Evolutionary conservation across 2,797 vertebrate genomes (phyloP), one percentile per base, ranked within the genome.

Genomic region (Typhlichthys eigenmanni): DNA sequence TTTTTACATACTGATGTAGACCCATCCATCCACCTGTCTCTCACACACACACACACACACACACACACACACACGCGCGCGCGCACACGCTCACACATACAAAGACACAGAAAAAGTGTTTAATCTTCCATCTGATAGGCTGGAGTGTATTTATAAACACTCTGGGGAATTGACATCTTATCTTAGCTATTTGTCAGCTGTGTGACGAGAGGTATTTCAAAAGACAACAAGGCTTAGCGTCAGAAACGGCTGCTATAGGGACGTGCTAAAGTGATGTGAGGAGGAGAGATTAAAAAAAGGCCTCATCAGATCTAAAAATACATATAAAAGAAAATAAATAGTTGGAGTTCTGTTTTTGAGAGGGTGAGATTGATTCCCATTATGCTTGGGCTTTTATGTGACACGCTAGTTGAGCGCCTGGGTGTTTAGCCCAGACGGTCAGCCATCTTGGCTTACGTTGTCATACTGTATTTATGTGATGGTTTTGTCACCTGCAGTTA

Each of bases 71-170:
- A 48, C 53, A 24, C 16, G 16, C 16, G 7, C 49, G 32, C 13
- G 17, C 45, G 50, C 43, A 19, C 19, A 29, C 1, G 50, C 45
- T 60, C 24, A 14, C 74, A 66, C 19, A 48, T 43, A 64, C 51
- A 59, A 53, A 59, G 45, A 48, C 55, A 58, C 48, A 74, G 75
- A 68, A 66, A 47, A 43, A 43, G 4, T 49, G 17, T 67, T 68
- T 19, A 55, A n/a, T 65, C 80, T 74, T 57, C 58, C 62, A 38
- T 74, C 83, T 79, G 78, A 88, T 87, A 72, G 81, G 69, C 78
- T 67, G 71, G 64, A 80, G 85, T 90, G 91, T 93, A 93, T 93
- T 93, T 93, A 91, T 93, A 92, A 90, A 90, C 85, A 81, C 73
- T 64, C 75, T 49, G 49, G 55, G 90, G 88, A 91, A 90, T 92